Conservation (phyloP, 1,140 invertebrate genomes). For the Palaemon carinicauda region DNA sequence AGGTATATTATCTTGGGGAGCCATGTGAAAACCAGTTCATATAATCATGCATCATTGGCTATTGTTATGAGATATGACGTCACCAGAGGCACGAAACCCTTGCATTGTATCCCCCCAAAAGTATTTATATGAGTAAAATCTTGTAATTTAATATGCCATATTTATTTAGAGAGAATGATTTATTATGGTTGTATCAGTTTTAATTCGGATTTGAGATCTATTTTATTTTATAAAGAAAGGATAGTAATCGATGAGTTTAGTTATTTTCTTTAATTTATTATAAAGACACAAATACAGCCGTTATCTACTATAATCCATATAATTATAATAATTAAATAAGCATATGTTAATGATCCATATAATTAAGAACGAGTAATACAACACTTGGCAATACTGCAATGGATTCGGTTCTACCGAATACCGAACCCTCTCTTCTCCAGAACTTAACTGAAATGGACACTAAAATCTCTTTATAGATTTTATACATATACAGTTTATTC, state of each 20-base stretch:
- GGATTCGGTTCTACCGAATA: too few species aligned
- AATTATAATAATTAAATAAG: slow-evolving; percentile 16
- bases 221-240: background rate
- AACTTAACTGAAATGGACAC: too few species aligned
- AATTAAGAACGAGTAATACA: background rate
- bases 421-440: too few species aligned
- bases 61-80: too few species aligned
- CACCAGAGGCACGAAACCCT: too few species aligned
- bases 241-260: background rate
- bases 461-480: too few species aligned
- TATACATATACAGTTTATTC: too few species aligned
- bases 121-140: background rate
- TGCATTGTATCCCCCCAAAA: too few species aligned
- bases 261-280: background rate
- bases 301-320: background rate
- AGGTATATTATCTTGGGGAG: too few species aligned
- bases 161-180: background rate
- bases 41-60: background rate
- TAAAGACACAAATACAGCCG: slow-evolving; percentile 12
- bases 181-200: background rate
- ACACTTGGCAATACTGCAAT: background rate
- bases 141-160: background rate
- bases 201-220: background rate
- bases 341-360: background rate
- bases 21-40: background rate